Base-by-base conservation (phyloP, 2,797 vertebrate species). In the Oophaga sylvatica region DNA sequence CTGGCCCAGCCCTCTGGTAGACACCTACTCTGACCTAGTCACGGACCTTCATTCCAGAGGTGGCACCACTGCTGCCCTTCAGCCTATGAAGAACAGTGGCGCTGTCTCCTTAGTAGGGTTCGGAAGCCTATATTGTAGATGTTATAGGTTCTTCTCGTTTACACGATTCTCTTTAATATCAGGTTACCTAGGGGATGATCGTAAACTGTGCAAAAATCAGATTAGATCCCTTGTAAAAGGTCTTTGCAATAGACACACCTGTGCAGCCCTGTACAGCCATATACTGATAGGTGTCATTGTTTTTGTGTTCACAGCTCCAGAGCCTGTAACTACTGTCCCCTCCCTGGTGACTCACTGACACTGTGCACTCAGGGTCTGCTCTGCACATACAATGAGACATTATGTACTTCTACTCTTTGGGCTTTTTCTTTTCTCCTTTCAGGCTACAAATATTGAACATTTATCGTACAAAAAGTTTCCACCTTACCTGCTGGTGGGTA, bases 311-410 rank as follows among this genome's bases (percentile, higher is more conserved):
- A 19, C 48, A 60, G 62, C 45, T 63, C 26, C 26, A 35, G 26
- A 31, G 59, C 20, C 29, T 31, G 75, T 65, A 68, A 15, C 11
- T 26, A 6, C 17, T 80, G 84, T 78, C 45, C 48, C 76, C 84
- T 68, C 84, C 84, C 84, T 57, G 60, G 26, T 86, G 84, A 85
- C 84, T 86, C 75, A 85, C 82, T 59, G 17, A 48, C 57, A 73
- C 8, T 73, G 48, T 31, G 62, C 45, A 65, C 48, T 68, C 65
- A 31, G 1, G 63, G 4, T 10, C 8, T 1, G 57, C 56, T 62
- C 2, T 65, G 60, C n/a, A 45, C n/a, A 13, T 29, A 10, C 65
- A 65, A 6, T 0, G 1, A 16, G 35, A 8, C 68, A 20, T 22
- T 4, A 8, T n/a, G 20, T 26, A 77, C 20, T 19, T 45, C 8